Conservation (phyloP, 2,113 vertebrate species). For the Tragelaphus scriptus region DNA sequence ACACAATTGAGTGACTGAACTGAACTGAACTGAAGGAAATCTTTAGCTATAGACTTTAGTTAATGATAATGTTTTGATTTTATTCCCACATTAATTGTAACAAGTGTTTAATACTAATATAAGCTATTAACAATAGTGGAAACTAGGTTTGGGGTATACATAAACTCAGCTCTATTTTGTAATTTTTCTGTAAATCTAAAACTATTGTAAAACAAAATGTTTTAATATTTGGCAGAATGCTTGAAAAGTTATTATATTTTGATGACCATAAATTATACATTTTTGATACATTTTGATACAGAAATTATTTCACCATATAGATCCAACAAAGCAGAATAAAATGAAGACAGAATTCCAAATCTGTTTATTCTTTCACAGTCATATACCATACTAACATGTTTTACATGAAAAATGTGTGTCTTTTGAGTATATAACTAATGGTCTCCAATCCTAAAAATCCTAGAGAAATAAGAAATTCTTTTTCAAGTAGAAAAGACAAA, state of each 20-base stretch:
- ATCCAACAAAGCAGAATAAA: neutral
- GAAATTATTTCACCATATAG: neutral
- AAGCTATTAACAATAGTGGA: neutral
- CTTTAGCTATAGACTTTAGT: neutral
- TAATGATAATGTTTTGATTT: neutral
- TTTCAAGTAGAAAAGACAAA: conserved; percentile 36
- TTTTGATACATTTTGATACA: neutral
- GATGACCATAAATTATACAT: neutral
- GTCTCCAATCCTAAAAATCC: neutral
- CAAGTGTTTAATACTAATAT: neutral
- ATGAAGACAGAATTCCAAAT: neutral
- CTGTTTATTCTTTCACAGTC: neutral
- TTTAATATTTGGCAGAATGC: neutral
- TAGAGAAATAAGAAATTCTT: conserved; percentile 17
- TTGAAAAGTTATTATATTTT: neutral
- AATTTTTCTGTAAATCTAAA: conserved; percentile 1
- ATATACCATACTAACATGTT: neutral
- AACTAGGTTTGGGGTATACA: neutral
- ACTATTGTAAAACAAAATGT: neutral
- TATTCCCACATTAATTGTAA: neutral
- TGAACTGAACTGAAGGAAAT: neutral
- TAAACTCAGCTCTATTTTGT: neutral
- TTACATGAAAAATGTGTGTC: neutral
- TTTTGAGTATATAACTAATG: conserved; percentile 12
- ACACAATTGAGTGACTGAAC: neutral